Evolutionary conservation across 2,797 vertebrate genomes (phyloP).

Genomic region (Smutsia temminckii): DNA sequence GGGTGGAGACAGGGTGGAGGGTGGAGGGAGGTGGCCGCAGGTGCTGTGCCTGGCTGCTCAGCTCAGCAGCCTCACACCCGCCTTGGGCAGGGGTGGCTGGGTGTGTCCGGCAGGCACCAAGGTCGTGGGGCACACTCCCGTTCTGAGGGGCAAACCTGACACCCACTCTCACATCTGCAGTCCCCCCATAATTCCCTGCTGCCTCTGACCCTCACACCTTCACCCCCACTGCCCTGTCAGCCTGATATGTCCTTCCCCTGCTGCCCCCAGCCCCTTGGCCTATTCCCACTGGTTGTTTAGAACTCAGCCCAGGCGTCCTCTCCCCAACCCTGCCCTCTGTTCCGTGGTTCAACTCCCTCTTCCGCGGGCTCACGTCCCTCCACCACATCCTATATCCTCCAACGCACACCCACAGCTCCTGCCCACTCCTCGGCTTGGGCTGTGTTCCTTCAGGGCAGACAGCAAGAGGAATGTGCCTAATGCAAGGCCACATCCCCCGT

Average conservation of each 20-base stretch:
- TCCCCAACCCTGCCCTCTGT: background rate
- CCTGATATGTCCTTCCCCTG: accelerated
- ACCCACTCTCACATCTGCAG: background rate
- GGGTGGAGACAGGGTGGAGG: accelerated
- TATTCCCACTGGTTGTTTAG: background rate
- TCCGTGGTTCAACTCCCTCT: accelerated
- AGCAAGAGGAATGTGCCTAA: background rate
- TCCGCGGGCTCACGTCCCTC: accelerated
- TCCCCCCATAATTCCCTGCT: accelerated
- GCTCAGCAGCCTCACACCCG: background rate
- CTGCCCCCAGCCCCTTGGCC: accelerated
- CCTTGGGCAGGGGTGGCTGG: background rate
- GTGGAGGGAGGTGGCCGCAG: accelerated
- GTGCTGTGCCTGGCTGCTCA: background rate
- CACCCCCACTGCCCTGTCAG: background rate
- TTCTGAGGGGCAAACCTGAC: accelerated
- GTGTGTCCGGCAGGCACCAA: background rate
- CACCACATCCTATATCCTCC: accelerated
- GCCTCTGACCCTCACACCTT: background rate
- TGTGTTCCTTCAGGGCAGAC: background rate
- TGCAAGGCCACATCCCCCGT: accelerated
- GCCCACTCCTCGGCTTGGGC: background rate
- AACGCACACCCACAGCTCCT: background rate
- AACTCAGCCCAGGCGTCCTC: background rate
- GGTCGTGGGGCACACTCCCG: background rate